Percentiles rank a stretch among this genome's conserved stretches.
phyloP scores from a whole-genome alignment of 2,888 invertebrate species.

The Sycophila texana region DNA sequence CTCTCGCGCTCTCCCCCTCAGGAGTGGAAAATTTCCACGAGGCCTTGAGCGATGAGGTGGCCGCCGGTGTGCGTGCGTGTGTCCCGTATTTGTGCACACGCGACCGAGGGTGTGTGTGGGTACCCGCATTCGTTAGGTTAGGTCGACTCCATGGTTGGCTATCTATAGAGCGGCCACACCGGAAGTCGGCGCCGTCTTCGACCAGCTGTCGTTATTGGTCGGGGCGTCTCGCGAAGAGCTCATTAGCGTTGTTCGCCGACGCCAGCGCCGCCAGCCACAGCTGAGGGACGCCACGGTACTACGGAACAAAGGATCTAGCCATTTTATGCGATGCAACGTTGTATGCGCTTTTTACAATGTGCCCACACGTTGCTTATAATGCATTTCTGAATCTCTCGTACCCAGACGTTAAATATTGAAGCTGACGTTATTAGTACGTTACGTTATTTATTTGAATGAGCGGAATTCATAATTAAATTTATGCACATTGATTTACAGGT shows the following conservation, averaged over 20 bases:
- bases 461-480: too few relatives aligned
- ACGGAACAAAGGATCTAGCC: conserved; percentile 10
- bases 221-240: conserved; percentile 1
- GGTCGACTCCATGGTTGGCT: conserved; percentile 37
- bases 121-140: conserved; percentile 59
- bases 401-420: too few relatives aligned
- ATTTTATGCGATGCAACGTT: background rate
- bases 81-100: background rate
- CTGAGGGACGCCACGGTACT: conserved; percentile 51
- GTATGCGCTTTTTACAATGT: too few relatives aligned
- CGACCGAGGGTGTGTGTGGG: conserved; percentile 12
- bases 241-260: conserved; percentile 12
- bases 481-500: too few relatives aligned
- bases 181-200: conserved; percentile 41
- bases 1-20: conserved; percentile 45
- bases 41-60: conserved; percentile 59
- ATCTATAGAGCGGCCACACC: conserved; percentile 47
- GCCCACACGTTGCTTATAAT: too few relatives aligned
- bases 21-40: conserved; percentile 73
- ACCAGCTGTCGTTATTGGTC: background rate
- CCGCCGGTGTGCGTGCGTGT: conserved; percentile 16
- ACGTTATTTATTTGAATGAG: too few relatives aligned
- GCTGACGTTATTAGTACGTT: too few relatives aligned
- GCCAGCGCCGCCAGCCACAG: conserved; percentile 36
- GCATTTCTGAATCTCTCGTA: too few relatives aligned